Base-by-base conservation (phyloP, 2,113 vertebrate species). In the Dolichotis patagonum region DNA sequence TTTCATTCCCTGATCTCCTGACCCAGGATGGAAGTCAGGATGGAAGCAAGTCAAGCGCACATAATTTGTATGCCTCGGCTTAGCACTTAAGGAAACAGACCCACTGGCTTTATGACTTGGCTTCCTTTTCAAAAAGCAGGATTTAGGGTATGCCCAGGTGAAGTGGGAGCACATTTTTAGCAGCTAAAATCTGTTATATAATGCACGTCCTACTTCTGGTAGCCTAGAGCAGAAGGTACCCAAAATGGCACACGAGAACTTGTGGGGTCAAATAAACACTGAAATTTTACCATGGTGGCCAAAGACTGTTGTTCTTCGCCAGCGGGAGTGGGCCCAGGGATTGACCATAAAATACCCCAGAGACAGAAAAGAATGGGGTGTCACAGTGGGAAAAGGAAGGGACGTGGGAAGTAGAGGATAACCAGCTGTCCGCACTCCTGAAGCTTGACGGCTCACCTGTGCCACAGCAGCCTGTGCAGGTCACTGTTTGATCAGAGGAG, bases 341-440 rank as follows among this genome's bases (percentile, higher is more conserved):
- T 24, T 58, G n/a, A 62, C 10, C 69, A 56, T 24, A 32, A n/a
- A 65, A 22, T 9, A 46, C 10, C 54, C 69, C 67, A 13, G 32
- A 5, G 5, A 65, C 17, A 1, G 1, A 35, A 38, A 17, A 38
- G 22, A 7, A 12, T 0, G 0, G 0, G 3, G 26, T 26, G 1
- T 43, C 22, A 0, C 4, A 1, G 1, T 19, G 14, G 5, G 52
- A 16, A 38, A 67, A 88, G 41, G 41, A 41, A 10, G 3, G 1
- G 4, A 9, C 11, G 8, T 7, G 32, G 28, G 35, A 32, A 35
- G 28, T 0, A 0, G 3, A 58, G 32, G 24, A 26, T 46, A 35
- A 20, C 24, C 13, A 2, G 56, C 22, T 17, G 22, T 7, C n/a
- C 0, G 1, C 6, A 22, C 46, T 19, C 52, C 71, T 3, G 38